These are phyloP conservation scores for Lanistes nyassanus DNA, from an alignment of 1,140 invertebrate species.

Conservation along the genomic window DNA sequence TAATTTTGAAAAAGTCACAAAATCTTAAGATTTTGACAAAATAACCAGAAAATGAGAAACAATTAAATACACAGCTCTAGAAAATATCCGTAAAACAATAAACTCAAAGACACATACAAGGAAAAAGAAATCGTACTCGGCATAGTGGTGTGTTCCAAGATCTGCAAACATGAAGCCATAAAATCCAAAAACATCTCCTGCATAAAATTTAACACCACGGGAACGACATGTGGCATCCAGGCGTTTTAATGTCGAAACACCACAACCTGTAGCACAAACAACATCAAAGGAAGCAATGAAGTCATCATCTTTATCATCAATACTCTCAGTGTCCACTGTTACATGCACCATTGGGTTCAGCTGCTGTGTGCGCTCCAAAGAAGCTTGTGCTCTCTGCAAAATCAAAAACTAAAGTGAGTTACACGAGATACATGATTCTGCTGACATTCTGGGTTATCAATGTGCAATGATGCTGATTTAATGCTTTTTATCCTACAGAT, in stretches of 20 bases:
- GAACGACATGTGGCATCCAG: constrained; percentile 85
- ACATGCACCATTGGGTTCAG: constrained; percentile 95
- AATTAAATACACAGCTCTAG: not conserved
- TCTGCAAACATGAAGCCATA: constrained; percentile 93
- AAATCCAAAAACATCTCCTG: constrained; percentile 92
- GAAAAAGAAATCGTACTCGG: constrained; percentile 75
- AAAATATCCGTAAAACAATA: not conserved
- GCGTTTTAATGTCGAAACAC: constrained; percentile 76
- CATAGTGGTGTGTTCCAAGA: constrained; percentile 85
- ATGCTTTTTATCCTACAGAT: no score
- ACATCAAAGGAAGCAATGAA: constrained; percentile 87
- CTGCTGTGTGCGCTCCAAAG: constrained; percentile 78
- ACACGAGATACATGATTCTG: not conserved
- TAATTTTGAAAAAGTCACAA: not conserved
- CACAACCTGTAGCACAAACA: constrained; percentile 82
- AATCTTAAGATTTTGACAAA: not conserved
- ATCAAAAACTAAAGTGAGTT: constrained; percentile 34
- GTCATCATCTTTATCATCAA: constrained; percentile 72
- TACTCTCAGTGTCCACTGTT: constrained; percentile 74
- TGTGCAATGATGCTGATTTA: not conserved
- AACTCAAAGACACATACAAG: not conserved
- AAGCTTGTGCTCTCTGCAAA: constrained; percentile 84
- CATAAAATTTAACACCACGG: constrained; percentile 85
- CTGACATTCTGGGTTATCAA: not conserved
- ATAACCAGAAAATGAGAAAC: not conserved